A percentile compares a stretch with the other conserved stretches of the same genome.
These are phyloP conservation scores for Caenorhabditis japonica DNA, from an alignment of 2,888 invertebrate species.

Conservation along the genomic window DNA sequence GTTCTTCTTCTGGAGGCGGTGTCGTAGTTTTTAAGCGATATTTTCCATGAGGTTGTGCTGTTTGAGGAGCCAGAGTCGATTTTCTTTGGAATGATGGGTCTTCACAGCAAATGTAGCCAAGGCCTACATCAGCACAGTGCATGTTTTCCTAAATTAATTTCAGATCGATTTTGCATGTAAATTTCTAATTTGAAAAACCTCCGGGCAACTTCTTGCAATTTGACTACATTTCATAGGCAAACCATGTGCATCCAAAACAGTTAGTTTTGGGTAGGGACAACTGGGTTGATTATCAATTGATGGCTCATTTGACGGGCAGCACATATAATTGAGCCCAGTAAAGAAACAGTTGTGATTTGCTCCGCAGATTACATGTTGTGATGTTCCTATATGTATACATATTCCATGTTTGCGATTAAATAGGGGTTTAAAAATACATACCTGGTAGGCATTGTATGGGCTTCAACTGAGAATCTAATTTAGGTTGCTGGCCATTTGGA, in stretches of 20 bases:
- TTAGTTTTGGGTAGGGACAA: constrained; percentile 65
- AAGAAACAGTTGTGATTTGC: constrained; percentile 73
- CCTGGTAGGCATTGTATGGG: constrained; percentile 74
- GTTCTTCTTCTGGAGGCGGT: constrained; percentile 41
- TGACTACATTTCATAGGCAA: constrained; percentile 65
- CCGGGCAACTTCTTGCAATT: constrained; percentile 61
- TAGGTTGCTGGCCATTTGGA: constrained; percentile 72
- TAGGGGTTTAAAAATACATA: constrained; percentile 13
- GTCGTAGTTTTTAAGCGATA: constrained; percentile 40
- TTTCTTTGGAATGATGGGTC: constrained; percentile 50
- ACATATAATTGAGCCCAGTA: constrained; percentile 76
- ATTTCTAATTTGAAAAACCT: too few relatives aligned
- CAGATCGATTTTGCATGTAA: too few relatives aligned
- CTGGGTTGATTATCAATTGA: constrained; percentile 63
- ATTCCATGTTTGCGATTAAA: not conserved
- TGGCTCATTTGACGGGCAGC: constrained; percentile 74
- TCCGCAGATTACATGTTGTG: constrained; percentile 69
- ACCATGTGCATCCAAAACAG: constrained; percentile 67
- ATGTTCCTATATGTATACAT: constrained; percentile 55
- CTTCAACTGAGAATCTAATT: constrained; percentile 60
- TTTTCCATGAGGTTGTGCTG: constrained; percentile 1
- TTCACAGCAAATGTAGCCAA: constrained; percentile 71
- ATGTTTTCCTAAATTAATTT: constrained; percentile 66
- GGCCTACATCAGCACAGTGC: constrained; percentile 65
- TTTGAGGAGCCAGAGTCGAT: not conserved